Evolutionary conservation across 2,113 vertebrate genomes (phyloP).

Genomic region (Carassius carassius): DNA sequence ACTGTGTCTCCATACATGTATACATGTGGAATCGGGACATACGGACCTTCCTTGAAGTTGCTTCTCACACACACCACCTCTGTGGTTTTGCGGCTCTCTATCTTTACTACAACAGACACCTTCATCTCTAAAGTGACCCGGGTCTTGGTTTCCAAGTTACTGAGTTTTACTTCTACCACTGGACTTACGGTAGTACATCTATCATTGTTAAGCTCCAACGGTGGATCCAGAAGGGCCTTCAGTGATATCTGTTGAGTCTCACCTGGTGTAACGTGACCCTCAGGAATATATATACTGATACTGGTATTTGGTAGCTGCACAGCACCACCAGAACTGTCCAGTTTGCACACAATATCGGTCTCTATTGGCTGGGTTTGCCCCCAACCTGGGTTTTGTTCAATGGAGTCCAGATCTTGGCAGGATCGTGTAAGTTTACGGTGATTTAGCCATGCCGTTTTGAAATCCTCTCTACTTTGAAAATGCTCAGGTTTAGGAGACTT

Average conservation of each 20-base stretch:
- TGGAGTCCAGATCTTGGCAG: slow-evolving; percentile 91
- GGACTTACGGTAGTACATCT: slow-evolving; percentile 89
- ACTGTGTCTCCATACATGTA: slow-evolving; percentile 85
- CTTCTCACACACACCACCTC: slow-evolving; percentile 86
- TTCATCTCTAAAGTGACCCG: slow-evolving; percentile 88
- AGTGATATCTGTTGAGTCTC: slow-evolving; percentile 93
- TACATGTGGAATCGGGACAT: slow-evolving; percentile 74
- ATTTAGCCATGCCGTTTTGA: slow-evolving; percentile 90
- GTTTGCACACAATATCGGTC: slow-evolving; percentile 88
- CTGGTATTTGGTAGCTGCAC: slow-evolving; percentile 91
- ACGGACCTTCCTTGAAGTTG: slow-evolving; percentile 91
- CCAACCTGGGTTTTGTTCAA: slow-evolving; percentile 95
- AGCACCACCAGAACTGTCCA: slow-evolving; percentile 88
- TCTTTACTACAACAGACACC: slow-evolving; percentile 85
- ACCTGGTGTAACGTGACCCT: slow-evolving; percentile 84
- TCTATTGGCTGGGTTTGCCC: slow-evolving; percentile 96
- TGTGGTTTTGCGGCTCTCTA: slow-evolving; percentile 80
- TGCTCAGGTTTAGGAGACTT: slow-evolving; percentile 93
- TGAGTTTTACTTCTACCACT: slow-evolving; percentile 91
- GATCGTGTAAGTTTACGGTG: slow-evolving; percentile 94
- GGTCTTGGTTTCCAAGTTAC: slow-evolving; percentile 90
- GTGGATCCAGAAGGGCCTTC: slow-evolving; percentile 90
- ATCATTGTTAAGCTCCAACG: slow-evolving; percentile 90
- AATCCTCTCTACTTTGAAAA: slow-evolving; percentile 94
- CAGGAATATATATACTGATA: slow-evolving; percentile 88